phyloP scores from a whole-genome alignment of 2,888 invertebrate species.

The Emmelina monodactyla region DNA sequence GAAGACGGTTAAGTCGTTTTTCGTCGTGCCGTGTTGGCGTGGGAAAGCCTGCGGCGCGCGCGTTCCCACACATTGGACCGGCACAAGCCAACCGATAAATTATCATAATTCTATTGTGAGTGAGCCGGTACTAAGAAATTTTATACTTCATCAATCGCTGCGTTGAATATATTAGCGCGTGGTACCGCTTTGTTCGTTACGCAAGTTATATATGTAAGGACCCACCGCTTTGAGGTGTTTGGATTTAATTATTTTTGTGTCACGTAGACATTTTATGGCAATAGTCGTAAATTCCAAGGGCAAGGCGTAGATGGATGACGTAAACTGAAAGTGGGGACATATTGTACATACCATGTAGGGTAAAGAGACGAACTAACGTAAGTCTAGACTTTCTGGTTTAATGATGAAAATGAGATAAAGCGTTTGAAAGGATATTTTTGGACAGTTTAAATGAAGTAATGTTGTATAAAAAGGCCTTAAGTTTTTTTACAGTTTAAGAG shows the following conservation, averaged over 20 bases:
- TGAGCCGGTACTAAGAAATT: slow-evolving; percentile 66
- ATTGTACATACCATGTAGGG: too few relatives aligned
- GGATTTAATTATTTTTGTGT: slow-evolving; percentile 33
- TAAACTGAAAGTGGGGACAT: too few relatives aligned
- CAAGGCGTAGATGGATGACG: too few relatives aligned
- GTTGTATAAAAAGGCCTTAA: too few relatives aligned
- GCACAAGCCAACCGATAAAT: slow-evolving; percentile 67
- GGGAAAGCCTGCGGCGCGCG: slow-evolving; percentile 65
- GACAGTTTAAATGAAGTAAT: too few relatives aligned
- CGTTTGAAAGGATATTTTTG: too few relatives aligned
- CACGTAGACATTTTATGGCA: slow-evolving; percentile 36
- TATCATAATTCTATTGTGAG: slow-evolving; percentile 68
- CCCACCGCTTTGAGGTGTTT: slow-evolving; percentile 18
- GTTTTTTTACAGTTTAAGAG: too few relatives aligned
- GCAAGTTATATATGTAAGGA: slow-evolving; percentile 29
- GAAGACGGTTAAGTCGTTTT: slow-evolving; percentile 31
- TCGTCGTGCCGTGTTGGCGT: slow-evolving; percentile 35
- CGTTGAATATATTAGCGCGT: slow-evolving; percentile 65
- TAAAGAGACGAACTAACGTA: too few relatives aligned
- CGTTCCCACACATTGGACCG: slow-evolving; percentile 67
- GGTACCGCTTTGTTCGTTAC: slow-evolving; percentile 51
- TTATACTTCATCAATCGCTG: slow-evolving; percentile 66
- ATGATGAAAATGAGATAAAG: too few relatives aligned
- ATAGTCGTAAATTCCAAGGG: slow-evolving; percentile 29
- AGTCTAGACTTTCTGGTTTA: too few relatives aligned